phyloP scores from a whole-genome alignment of 2,797 vertebrate species.

The Hyperoplus lanceolatus region DNA sequence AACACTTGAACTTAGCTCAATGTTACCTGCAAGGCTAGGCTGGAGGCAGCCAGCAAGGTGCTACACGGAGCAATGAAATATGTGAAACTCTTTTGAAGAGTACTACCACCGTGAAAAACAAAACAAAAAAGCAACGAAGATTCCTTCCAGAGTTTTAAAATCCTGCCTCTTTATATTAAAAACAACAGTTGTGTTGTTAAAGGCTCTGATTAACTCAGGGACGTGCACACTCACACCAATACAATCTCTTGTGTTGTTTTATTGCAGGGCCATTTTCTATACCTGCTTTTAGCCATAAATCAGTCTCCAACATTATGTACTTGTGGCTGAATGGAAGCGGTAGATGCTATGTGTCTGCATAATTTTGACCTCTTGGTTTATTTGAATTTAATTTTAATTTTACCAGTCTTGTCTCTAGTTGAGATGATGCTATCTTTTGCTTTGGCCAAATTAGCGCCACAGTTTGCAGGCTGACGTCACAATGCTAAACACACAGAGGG shows the following conservation, averaged over 20 bases:
- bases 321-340: conserved; percentile 11
- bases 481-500: conserved; percentile 1
- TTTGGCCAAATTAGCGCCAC: not conserved
- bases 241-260: not conserved
- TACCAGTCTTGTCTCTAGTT: not conserved
- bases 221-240: not conserved
- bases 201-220: not conserved
- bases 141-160: not conserved
- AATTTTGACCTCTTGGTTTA: not conserved
- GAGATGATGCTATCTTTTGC: not conserved
- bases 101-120: too few relatives aligned
- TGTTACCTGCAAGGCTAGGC: not conserved
- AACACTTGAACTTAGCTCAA: not conserved
- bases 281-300: not conserved
- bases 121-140: not conserved
- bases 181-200: not conserved
- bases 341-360: not conserved
- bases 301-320: not conserved
- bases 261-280: not conserved
- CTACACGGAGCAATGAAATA: not conserved
- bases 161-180: not conserved
- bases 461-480: conserved; percentile 6
- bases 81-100: too few relatives aligned
- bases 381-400: not conserved
- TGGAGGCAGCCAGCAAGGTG: too few relatives aligned